Evolutionary conservation across 2,797 vertebrate genomes (phyloP), one percentile per base, ranked within the genome.

Genomic region (Phyllotis vaccarum): DNA sequence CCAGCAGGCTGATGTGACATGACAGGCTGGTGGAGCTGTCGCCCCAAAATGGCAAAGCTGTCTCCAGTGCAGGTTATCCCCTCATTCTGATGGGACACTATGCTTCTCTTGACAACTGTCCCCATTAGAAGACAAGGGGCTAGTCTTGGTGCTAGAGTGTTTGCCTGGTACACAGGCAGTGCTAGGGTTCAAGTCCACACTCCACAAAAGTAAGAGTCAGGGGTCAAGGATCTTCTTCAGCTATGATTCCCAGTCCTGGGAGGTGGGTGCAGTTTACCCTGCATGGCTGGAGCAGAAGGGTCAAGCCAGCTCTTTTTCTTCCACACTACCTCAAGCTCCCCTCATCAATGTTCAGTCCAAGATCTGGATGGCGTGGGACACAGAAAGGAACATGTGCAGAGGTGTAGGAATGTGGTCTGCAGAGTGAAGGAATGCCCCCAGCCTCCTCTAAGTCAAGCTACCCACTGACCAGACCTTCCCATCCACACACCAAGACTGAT

Each of bases 1-100:
- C 16, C 62, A 40, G 31, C 54, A 40, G 40, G 37, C 43, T 4
- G 40, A 52, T 64, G 40, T 12, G 10, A 3, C 40, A 46, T 21
- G 58, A 37, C 14, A 16, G 1, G 34, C 29, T 49, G 27, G 79
- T 14, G 64, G 5, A 19, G 31, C 24, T 7, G 29, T 40, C 6
- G 1, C 31, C 21, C 24, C n/a, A 0, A 2, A 0, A 37, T 34
- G 34, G 34, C 24, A 11, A 72, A 40, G 17, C 82, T 72, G 6
- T 49, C 54, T 3, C 7, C 3, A 9, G 5, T 6, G n/a, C 21
- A 58, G 74, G 46, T 6, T 6, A 0, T 3, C 5, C 46, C 17
- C 3, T 0, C 0, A 0, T 10, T 46, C 27, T 49, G 1, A 0
- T 14, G 12, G 52, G 31, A 6, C 3, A 0, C 34, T 0, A 3